Evolutionary conservation across 1,140 invertebrate species (phyloP).

Genomic region (Drosophila melanogaster): Release_6_plus_ISO1_MT NT_033777.3:30259001-30259500

Average conservation of each 20-base stretch:
- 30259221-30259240: slow-evolving; percentile 3
- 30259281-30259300: slow-evolving; percentile 82
- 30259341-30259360: slow-evolving; percentile 12
- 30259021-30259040: slow-evolving; percentile 7
- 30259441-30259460: slow-evolving; percentile 31
- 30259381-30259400: neutral
- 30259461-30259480: slow-evolving; percentile 6
- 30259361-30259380: slow-evolving; percentile 9
- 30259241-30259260: slow-evolving; percentile 27
- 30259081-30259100: neutral
- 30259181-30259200: too few relatives aligned
- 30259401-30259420: slow-evolving; percentile 74
- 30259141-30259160: neutral
- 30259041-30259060: neutral
- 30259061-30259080: neutral
- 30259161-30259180: too few relatives aligned
- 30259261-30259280: slow-evolving; percentile 71
- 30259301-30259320: slow-evolving; percentile 58
- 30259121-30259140: neutral
- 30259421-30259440: slow-evolving; percentile 71
- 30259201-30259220: neutral
- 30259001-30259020: slow-evolving; percentile 79
- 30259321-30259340: slow-evolving; percentile 14
- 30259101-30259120: neutral
- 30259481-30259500: slow-evolving; percentile 57